Evolutionary conservation across 1,140 invertebrate genomes (phyloP).

Genomic region (Aphis gossypii): DNA sequence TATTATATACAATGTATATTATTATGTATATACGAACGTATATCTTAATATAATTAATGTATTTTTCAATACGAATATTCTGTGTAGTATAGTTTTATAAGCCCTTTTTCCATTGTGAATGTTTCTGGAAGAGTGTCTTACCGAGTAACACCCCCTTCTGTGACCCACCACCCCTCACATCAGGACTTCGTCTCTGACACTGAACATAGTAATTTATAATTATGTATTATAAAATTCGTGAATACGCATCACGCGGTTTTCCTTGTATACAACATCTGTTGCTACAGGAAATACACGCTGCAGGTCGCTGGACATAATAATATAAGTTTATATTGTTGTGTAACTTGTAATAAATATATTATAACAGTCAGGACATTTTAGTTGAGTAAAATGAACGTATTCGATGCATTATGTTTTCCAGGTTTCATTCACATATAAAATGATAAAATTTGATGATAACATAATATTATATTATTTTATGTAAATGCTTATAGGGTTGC

Average conservation of each 20-base stretch:
- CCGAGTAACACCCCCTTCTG: background rate
- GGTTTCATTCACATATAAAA: constrained; percentile 11
- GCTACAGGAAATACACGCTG: background rate
- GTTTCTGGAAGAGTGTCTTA: background rate
- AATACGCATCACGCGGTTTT: background rate
- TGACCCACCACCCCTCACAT: background rate
- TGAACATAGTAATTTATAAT: background rate
- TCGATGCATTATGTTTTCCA: background rate
- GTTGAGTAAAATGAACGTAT: background rate
- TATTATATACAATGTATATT: too few species aligned
- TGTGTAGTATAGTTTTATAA: background rate
- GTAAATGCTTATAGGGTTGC: background rate
- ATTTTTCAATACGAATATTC: background rate
- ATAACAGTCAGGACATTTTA: background rate
- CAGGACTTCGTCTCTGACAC: background rate
- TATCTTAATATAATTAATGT: too few species aligned
- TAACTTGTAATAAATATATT: background rate
- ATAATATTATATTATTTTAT: background rate
- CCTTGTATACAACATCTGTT: background rate
- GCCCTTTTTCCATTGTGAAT: background rate
- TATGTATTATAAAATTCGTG: background rate
- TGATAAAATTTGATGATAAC: background rate
- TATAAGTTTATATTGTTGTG: constrained; percentile 1
- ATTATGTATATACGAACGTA: too few species aligned
- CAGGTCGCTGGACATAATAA: background rate